phyloP scores from a whole-genome alignment of 1,140 invertebrate species.

The Sinonovacula constricta region DNA sequence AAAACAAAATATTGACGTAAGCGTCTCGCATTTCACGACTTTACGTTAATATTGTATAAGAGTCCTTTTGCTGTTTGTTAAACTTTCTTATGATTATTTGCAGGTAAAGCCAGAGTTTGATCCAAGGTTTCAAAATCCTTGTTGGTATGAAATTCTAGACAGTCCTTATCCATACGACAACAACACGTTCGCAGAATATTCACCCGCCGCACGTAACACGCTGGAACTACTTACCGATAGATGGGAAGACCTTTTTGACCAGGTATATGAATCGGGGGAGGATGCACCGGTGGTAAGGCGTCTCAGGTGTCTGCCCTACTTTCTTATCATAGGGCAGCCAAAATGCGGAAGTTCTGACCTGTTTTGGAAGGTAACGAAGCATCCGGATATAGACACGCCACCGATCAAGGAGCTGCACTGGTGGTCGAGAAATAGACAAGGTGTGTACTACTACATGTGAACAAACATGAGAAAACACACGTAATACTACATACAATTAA shows the following conservation, averaged over 20 bases:
- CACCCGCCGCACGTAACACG: conserved; percentile 31
- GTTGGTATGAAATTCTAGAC: conserved; percentile 67
- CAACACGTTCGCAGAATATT: conserved; percentile 62
- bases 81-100: conserved; percentile 34
- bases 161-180: conserved; percentile 52
- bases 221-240: conserved; percentile 53
- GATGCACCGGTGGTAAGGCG: conserved; percentile 18
- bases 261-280: background rate
- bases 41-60: too few species aligned
- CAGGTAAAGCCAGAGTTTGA: conserved; percentile 60
- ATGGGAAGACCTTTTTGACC: conserved; percentile 44
- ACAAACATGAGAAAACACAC: background rate
- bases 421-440: conserved; percentile 73
- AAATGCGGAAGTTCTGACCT: conserved; percentile 74
- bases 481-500: background rate
- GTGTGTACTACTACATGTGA: conserved; percentile 22
- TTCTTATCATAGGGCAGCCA: conserved; percentile 71
- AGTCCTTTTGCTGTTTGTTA: too few species aligned
- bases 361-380: conserved; percentile 63
- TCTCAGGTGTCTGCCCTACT: conserved; percentile 72
- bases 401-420: conserved; percentile 75
- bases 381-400: conserved; percentile 64
- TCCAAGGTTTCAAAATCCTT: conserved; percentile 66
- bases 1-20: too few species aligned
- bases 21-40: too few species aligned